Evolutionary conservation across 2,888 invertebrate genomes (phyloP), one percentile per base, ranked within the genome.

Genomic region (Ophion obscuratus): DNA sequence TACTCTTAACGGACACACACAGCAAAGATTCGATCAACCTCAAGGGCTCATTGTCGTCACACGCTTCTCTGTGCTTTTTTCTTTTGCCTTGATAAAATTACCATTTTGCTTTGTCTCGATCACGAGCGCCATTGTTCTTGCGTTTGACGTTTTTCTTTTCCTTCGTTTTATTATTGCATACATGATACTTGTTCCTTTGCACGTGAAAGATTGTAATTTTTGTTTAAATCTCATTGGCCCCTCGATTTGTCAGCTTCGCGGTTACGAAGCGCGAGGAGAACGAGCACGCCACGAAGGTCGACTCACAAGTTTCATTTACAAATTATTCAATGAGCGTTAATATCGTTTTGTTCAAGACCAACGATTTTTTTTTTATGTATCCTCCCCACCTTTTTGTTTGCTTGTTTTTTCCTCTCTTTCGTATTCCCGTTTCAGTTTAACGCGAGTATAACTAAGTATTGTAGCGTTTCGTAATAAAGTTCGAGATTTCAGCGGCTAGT

Each of bases 401-500:
- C n/a, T 73, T 73, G 2, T 70, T 64, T 20, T 17, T 77, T 61
- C 20, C 11, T 64, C 62, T 61, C 66, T 64, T 47, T 11, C 10
- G 40, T 73, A 11, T 20, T 61, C 57, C n/a, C 44, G 62, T 44
- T 17, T 24, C n/a, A 17, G 10, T 79, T 70, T 74, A 61, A 74
- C 80, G 59, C 62, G 77, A 68, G 74, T 86, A 78, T 83, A 83
- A 83, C 70, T 75, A 83, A 83, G 61, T 83, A 83, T 86, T 83
- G 86, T 86, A 86, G 86, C 86, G 86, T 83, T 83, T 86, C 61
- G 78, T 81, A 75, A 68, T 67, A 86, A 81, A 86, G 84, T 86
- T 85, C 87, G 82, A 87, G 77, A 84, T 87, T 68, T 83, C 85
- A 85, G 86, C 82, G 82, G 87, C 86, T 87, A 86, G 79, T 83